These are phyloP conservation scores for Rhabdomys dilectus DNA, from an alignment of 2,113 vertebrate genomes.

Conservation along the genomic window DNA sequence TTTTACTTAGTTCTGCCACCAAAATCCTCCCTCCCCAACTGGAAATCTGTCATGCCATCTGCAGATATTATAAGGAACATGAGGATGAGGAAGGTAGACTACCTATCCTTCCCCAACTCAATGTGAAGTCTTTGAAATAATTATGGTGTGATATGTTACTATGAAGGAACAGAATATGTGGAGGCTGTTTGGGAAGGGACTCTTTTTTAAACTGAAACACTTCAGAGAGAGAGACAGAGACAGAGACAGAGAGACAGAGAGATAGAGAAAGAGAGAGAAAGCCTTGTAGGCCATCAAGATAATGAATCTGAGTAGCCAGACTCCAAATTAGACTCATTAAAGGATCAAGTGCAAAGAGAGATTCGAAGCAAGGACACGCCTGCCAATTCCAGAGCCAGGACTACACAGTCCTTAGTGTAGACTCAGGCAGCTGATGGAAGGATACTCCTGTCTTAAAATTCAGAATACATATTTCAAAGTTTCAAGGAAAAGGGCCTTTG, in stretches of 20 bases:
- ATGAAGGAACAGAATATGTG: background rate
- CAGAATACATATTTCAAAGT: slow-evolving; percentile 30
- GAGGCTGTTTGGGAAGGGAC: background rate
- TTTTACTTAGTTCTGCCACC: background rate
- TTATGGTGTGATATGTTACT: background rate
- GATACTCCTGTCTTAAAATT: background rate
- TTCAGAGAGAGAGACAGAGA: background rate
- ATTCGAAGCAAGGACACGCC: background rate
- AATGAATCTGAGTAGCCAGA: background rate
- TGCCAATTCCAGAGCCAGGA: background rate
- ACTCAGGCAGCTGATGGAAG: background rate
- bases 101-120: background rate
- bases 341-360: background rate
- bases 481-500: background rate
- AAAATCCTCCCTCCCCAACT: background rate
- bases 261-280: background rate
- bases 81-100: background rate
- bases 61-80: background rate
- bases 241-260: too few relatives aligned
- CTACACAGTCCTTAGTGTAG: background rate
- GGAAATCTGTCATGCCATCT: background rate
- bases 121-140: background rate
- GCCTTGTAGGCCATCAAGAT: background rate
- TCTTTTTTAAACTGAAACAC: background rate
- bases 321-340: background rate